Base-by-base conservation (phyloP, 2,113 vertebrate species). In the Solea solea region DNA sequence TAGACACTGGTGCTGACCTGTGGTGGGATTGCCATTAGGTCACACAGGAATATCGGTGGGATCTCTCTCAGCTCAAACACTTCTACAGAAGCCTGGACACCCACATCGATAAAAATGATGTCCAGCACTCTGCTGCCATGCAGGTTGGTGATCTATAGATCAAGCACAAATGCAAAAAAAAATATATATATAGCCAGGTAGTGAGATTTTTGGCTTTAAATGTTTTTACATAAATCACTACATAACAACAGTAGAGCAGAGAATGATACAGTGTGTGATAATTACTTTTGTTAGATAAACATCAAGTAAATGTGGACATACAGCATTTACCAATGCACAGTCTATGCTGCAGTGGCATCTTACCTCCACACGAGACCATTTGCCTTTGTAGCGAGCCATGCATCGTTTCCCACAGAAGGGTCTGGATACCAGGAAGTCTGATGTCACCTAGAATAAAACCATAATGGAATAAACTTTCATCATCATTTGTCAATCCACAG, bases 371-470 rank as follows among this genome's bases (percentile, higher is more conserved):
- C 98, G 96, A 53, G 95, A 93, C 97, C 95, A 98, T 92, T 95
- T 98, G 82, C 95, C 95, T 93, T 98, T 98, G 88, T 93, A 96
- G 63, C 93, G 94, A 62, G 95, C 95, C 88, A 99, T 90, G 83
- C 98, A 99, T 82, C 89, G 89, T 88, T 98, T 98, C 54, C 98
- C 97, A 93, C 96, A 98, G 88, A 97, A 99, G n/a, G 97, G 96
- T 44, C 93, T 83, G 0, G 94, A 95, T n/a, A 99, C 92, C 74
- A 95, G 94, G 77, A 91, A 94, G 52, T 97, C 95, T n/a, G 95
- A 94, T 44, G 94, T 93, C 41, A 96, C 90, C 88, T 96, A 92
- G 80, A 93, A 76, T 0, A 81, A 75, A 62, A 44, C 11, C 8
- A 16, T 25, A 9, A 59, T 12, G 8, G 15, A 63, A 34, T 9